phyloP scores from a whole-genome alignment of 1,140 invertebrate genomes.

The Neotoxoptera formosana region DNA sequence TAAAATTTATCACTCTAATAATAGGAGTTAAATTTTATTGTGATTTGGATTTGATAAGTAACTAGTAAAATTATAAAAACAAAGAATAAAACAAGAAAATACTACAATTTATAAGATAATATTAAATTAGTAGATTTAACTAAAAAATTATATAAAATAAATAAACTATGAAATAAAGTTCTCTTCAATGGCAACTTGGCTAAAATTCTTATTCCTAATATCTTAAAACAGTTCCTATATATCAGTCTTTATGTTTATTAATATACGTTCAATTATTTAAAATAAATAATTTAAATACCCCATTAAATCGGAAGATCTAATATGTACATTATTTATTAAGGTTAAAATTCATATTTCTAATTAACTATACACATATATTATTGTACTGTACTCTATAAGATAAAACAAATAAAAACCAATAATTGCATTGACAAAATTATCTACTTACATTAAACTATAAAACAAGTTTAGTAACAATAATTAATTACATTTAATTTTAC shows the following conservation, averaged over 20 bases:
- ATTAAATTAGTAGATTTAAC: background rate
- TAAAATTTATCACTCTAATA: background rate
- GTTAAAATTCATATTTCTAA: background rate
- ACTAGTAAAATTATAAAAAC: conserved; percentile 9
- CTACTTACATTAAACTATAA: background rate
- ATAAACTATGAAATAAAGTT: background rate
- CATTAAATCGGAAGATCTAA: background rate
- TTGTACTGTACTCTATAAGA: background rate
- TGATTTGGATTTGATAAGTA: background rate
- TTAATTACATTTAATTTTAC: conserved; percentile 7
- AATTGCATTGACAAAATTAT: conserved; percentile 5
- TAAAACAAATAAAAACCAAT: conserved; percentile 11
- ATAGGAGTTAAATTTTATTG: background rate
- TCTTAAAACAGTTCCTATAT: background rate
- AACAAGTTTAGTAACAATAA: background rate
- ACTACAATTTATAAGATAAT: background rate
- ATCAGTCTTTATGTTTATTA: conserved; percentile 36
- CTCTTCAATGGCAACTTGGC: background rate
- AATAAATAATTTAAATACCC: background rate
- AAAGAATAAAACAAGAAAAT: conserved; percentile 11
- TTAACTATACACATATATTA: background rate
- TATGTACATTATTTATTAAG: background rate
- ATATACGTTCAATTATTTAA: background rate
- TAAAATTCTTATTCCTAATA: background rate
- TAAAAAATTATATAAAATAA: conserved; percentile 10